Evolutionary conservation across 1,140 invertebrate genomes (phyloP).

Genomic region (Cherax quadricarinatus): DNA sequence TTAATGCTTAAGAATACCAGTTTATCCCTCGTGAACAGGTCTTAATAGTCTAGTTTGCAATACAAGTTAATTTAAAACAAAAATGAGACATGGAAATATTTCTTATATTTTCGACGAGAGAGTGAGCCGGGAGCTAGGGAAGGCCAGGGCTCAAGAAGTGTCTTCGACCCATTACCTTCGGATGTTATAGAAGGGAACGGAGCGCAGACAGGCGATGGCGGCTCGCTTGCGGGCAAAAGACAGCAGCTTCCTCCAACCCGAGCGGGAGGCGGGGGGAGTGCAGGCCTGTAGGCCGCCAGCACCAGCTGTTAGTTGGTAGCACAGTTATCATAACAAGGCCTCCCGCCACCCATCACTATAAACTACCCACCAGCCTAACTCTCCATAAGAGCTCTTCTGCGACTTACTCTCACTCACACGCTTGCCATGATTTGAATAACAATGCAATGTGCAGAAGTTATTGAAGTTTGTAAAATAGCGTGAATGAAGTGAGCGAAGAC

Average conservation of each 20-base stretch:
- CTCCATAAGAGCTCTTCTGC: background rate
- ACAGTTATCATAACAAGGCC: constrained; percentile 50
- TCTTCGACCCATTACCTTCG: constrained; percentile 83
- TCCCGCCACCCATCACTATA: background rate
- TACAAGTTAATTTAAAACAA: too few species aligned
- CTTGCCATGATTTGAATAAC: background rate
- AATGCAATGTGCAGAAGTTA: background rate
- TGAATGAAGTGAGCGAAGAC: background rate
- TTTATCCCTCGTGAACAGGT: too few species aligned
- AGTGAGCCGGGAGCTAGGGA: background rate
- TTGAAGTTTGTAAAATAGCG: background rate
- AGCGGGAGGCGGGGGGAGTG: constrained; percentile 97
- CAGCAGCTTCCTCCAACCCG: constrained; percentile 92
- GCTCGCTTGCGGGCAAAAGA: constrained; percentile 96
- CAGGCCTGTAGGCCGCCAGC: constrained; percentile 99
- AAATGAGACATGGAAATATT: too few species aligned
- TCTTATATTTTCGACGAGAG: background rate
- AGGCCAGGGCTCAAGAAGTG: background rate
- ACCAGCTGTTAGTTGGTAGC: constrained; percentile 84
- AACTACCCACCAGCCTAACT: background rate
- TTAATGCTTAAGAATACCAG: too few species aligned
- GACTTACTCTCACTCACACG: background rate
- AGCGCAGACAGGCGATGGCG: constrained; percentile 95
- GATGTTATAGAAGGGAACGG: constrained; percentile 93
- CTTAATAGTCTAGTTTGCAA: too few species aligned